These are phyloP conservation scores for Dynastes hyllus DNA, from an alignment of 2,888 invertebrate species.

Conservation along the genomic window DNA sequence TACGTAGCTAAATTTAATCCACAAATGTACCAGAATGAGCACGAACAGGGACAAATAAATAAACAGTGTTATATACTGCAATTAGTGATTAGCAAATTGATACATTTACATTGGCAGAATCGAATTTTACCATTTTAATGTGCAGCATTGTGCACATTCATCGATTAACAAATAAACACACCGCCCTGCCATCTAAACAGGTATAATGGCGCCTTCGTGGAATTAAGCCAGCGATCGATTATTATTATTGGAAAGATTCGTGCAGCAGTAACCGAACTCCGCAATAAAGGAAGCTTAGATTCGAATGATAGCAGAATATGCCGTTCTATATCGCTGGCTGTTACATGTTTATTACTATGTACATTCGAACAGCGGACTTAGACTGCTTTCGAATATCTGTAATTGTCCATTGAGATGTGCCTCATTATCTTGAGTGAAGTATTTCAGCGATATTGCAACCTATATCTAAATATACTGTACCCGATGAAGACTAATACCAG, in stretches of 20 bases:
- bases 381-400: not conserved
- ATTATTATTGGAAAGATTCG: conserved; percentile 24
- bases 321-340: conserved; percentile 9
- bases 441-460: not conserved
- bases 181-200: not conserved
- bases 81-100: conserved; percentile 9
- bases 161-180: conserved; percentile 26
- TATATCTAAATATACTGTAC: no score
- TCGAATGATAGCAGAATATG: conserved; percentile 12
- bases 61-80: not conserved
- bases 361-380: not conserved
- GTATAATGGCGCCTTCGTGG: conserved; percentile 14
- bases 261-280: conserved; percentile 26
- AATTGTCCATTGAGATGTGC: conserved; percentile 1
- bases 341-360: conserved; percentile 21
- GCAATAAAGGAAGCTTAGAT: conserved; percentile 41
- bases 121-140: conserved; percentile 22
- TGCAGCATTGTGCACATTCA: conserved; percentile 10
- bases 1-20: no score
- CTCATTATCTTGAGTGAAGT: not conserved
- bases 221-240: conserved; percentile 38
- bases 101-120: not conserved
- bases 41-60: not conserved
- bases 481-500: no score
- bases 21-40: not conserved